Percentiles rank a stretch among this genome's conserved stretches.
These are phyloP conservation scores for Cuculus canorus DNA, from an alignment of 2,797 vertebrate species.

Conservation along the genomic window DNA sequence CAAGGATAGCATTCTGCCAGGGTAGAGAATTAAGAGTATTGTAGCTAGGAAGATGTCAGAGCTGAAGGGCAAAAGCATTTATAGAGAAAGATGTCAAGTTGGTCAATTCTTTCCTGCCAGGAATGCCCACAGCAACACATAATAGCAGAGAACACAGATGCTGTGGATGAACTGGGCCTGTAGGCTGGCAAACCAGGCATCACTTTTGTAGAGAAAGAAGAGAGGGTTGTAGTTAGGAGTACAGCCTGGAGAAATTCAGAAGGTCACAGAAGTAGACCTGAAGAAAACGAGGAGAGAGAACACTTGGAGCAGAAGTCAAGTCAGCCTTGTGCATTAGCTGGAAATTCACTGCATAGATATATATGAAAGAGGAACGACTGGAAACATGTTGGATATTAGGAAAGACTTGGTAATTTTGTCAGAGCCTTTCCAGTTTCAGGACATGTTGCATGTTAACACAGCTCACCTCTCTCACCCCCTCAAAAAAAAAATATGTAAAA, in stretches of 20 bases:
- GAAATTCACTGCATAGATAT: background rate
- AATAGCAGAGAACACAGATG: background rate
- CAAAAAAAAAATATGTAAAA: background rate
- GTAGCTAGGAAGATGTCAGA: background rate
- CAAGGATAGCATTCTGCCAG: background rate
- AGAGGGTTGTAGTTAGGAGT: background rate
- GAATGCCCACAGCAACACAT: background rate
- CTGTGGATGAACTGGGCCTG: background rate
- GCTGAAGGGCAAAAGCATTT: slow-evolving; percentile 4
- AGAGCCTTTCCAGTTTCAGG: background rate
- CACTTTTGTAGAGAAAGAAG: background rate
- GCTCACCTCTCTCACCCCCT: too few relatives aligned
- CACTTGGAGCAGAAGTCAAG: background rate
- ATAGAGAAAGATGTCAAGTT: slow-evolving; percentile 26
- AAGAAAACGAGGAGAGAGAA: background rate
- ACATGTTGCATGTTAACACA: background rate
- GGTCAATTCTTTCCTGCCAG: slow-evolving; percentile 11
- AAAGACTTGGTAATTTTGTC: background rate
- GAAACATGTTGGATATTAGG: background rate
- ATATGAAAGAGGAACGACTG: background rate
- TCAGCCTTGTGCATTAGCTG: background rate
- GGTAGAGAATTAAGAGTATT: background rate
- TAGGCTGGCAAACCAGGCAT: background rate
- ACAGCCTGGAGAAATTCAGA: background rate
- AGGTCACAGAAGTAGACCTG: background rate